Evolutionary conservation across 1,140 invertebrate species (phyloP).

Genomic region (Metaphire vulgaris): DNA sequence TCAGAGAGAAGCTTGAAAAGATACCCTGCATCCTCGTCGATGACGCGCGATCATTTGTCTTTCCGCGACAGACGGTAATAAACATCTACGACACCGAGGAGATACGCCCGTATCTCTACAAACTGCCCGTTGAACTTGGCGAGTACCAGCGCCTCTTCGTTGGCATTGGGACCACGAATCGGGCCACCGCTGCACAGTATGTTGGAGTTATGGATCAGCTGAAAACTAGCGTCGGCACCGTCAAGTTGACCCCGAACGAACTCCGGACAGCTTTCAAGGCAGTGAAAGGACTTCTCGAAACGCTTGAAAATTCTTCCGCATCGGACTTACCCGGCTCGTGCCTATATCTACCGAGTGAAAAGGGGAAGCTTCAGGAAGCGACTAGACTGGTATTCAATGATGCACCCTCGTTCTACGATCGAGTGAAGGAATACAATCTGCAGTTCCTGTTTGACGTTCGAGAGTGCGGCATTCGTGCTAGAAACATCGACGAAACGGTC

Average conservation of each 20-base stretch:
- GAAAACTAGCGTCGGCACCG: constrained; percentile 21
- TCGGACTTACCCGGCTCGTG: not conserved
- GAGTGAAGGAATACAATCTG: not conserved
- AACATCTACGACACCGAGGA: constrained; percentile 31
- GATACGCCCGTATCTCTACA: constrained; percentile 34
- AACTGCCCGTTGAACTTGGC: constrained; percentile 33
- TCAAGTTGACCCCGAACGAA: constrained; percentile 35
- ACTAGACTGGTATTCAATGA: constrained; percentile 30
- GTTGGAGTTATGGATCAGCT: constrained; percentile 30
- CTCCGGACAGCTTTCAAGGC: constrained; percentile 32
- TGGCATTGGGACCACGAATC: constrained; percentile 32
- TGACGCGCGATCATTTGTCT: not conserved
- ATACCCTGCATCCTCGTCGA: not conserved
- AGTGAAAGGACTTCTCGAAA: constrained; percentile 31
- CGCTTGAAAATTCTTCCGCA: constrained; percentile 4
- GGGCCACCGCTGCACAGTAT: constrained; percentile 32
- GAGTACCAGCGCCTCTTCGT: constrained; percentile 34
- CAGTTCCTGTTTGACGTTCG: constrained; percentile 31
- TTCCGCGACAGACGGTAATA: constrained; percentile 28
- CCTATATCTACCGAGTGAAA: constrained; percentile 34
- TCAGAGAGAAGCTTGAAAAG: not conserved
- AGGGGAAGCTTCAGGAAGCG: constrained; percentile 11
- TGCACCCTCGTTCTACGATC: constrained; percentile 7
- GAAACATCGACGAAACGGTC: constrained; percentile 20
- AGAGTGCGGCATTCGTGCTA: constrained; percentile 27